Evolutionary conservation across 2,797 vertebrate genomes (phyloP).

Genomic region (Xenops minutus): DNA sequence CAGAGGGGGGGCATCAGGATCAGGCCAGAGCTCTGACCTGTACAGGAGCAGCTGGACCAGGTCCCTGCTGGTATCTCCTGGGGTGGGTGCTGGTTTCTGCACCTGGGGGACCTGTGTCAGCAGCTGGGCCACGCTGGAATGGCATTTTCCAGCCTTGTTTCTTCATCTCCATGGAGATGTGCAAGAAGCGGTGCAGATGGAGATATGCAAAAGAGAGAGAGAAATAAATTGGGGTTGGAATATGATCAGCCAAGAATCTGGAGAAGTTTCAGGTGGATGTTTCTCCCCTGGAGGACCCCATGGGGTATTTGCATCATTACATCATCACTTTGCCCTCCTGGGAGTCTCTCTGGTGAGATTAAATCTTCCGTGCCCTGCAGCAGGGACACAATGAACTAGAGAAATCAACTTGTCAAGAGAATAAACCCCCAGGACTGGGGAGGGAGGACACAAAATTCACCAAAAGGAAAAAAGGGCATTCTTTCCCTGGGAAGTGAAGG

Average conservation of each 20-base stretch:
- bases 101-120: not conserved
- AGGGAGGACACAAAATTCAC: not conserved
- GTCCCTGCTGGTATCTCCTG: not conserved
- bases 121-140: not conserved
- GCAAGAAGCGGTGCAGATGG: constrained; percentile 29
- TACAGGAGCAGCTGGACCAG: not conserved
- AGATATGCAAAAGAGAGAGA: constrained; percentile 41
- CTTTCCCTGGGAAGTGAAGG: not conserved
- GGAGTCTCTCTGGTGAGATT: not conserved
- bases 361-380: constrained; percentile 4
- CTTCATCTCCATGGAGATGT: constrained; percentile 63
- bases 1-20: not conserved
- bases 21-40: not conserved
- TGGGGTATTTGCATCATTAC: not conserved
- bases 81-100: not conserved
- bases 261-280: not conserved
- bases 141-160: not conserved
- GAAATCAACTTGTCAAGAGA: constrained; percentile 7
- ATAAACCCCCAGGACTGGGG: not conserved
- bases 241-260: not conserved
- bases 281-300: not conserved
- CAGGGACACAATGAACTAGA: not conserved
- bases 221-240: not conserved
- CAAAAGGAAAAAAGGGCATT: not conserved
- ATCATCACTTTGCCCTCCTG: not conserved